Conservation (phyloP, 2,797 vertebrate genomes). For the Urophycis tenuis region DNA sequence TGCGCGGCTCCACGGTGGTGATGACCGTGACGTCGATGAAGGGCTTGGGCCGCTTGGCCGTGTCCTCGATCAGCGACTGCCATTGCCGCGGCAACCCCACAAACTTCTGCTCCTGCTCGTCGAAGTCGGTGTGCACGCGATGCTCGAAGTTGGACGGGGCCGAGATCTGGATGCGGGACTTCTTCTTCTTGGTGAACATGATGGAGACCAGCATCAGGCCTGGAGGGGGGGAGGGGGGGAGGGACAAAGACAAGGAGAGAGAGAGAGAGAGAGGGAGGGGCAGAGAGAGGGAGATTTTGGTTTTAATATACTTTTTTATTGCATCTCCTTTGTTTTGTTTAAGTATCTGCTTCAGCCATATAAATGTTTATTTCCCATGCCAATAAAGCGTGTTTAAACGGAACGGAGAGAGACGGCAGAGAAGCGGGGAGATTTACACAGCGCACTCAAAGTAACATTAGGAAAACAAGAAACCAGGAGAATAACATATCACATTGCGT, state of each 20-base stretch:
- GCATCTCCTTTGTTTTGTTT: not conserved
- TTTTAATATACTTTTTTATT: too few relatives aligned
- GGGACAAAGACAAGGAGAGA: slow-evolving; percentile 6
- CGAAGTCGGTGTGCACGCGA: slow-evolving; percentile 91
- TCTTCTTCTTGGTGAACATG: slow-evolving; percentile 96
- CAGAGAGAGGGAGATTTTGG: not conserved
- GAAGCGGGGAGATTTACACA: not conserved
- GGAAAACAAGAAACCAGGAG: not conserved
- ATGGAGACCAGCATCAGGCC: slow-evolving; percentile 63
- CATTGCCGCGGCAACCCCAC: slow-evolving; percentile 90
- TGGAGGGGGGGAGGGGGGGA: slow-evolving; percentile 32
- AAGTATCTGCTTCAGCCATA: too few relatives aligned
- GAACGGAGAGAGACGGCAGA: not conserved
- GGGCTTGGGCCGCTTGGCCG: slow-evolving; percentile 86
- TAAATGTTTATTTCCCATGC: not conserved
- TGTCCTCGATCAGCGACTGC: slow-evolving; percentile 96
- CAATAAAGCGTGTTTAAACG: not conserved
- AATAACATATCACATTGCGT: not conserved
- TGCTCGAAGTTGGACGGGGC: slow-evolving; percentile 95
- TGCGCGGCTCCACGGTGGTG: slow-evolving; percentile 83
- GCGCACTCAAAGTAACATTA: not conserved
- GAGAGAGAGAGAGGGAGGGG: slow-evolving; percentile 8
- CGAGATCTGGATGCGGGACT: slow-evolving; percentile 90
- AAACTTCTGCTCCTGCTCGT: slow-evolving; percentile 89
- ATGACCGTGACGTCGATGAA: slow-evolving; percentile 84